Conservation (phyloP, 2,113 vertebrate species). For the Megalops atlanticus region DNA sequence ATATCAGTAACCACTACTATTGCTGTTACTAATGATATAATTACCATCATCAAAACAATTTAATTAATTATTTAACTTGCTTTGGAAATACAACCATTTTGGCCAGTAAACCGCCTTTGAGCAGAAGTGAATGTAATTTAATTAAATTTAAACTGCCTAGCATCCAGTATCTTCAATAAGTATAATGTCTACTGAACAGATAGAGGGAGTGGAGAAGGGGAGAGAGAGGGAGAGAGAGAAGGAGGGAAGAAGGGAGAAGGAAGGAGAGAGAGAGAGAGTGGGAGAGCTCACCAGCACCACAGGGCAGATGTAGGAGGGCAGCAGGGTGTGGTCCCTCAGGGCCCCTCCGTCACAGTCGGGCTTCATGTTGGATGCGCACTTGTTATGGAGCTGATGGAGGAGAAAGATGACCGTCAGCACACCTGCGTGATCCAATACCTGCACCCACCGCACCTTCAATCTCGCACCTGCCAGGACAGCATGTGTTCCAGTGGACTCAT, state of each 20-base stretch:
- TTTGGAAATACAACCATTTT: too few species aligned
- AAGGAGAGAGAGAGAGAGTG: constrained; percentile 10
- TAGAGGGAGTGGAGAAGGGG: not conserved
- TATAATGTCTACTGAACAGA: too few species aligned
- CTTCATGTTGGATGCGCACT: constrained; percentile 91
- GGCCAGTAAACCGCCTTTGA: not conserved
- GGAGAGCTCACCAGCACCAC: constrained; percentile 84
- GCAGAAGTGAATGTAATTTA: not conserved
- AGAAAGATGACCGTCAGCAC: not conserved
- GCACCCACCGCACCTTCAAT: not conserved
- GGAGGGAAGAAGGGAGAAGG: not conserved
- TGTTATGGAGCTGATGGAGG: constrained; percentile 86
- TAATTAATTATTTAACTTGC: too few species aligned
- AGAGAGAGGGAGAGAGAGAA: constrained; percentile 3
- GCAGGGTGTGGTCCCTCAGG: constrained; percentile 90
- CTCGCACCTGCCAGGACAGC: too few species aligned
- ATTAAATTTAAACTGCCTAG: not conserved
- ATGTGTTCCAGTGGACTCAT: too few species aligned
- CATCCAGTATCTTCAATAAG: too few species aligned
- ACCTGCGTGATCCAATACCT: too few species aligned
- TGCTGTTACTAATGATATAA: too few species aligned
- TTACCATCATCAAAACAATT: too few species aligned
- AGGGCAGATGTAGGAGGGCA: constrained; percentile 93
- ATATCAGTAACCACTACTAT: too few species aligned
- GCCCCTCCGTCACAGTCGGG: constrained; percentile 92